Base-by-base conservation (phyloP, 2,888 invertebrate genomes). In the Coelinius sp. region DNA sequence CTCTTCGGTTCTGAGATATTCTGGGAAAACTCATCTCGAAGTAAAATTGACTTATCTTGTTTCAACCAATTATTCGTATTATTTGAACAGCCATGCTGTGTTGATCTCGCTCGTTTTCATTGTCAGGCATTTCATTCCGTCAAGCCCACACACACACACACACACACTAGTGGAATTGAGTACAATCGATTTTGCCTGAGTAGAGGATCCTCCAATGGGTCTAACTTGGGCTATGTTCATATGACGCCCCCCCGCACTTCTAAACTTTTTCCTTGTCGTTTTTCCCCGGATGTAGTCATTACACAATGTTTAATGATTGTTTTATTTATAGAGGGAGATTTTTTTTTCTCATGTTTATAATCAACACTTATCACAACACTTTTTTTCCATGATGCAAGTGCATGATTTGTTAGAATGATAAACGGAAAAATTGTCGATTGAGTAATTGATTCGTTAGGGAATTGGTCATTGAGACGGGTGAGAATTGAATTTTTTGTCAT, bases 71-170 rank as follows among this genome's bases (percentile, higher is more conserved):
- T 31, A 7, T 31, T 3, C 31, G 31, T 5, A 2, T 41, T n/a
- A 41, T 49, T 49, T 20, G 22, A 44, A 6, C 44, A 44, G 49
- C 17, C 1, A 1, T 20, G 20, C 17, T 20, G 41, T 8, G 49
- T 20, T 49, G 49, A 49, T 49, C 22, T 22, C 49, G 17, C 49
- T 41, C 53, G 56, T 70, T 70, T 44, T 65, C 65, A 56, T 70
- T 70, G 65, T 65, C 65, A 70, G 64, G 44, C 27, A 22, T 25
- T 46, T 62, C 38, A 69, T 65, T 70, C 31, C 38, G 20, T 41
- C 27, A 44, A 70, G 35, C 64, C 70, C 27, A 70, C 65, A 41
- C 65, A 41, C 22, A 41, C 46, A 64, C 44, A 41, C 46, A 64
- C 44, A 25, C n/a, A n/a, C 24, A 52, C 52, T 20, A 22, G 4